phyloP scores from a whole-genome alignment of 1,140 invertebrate species.

The Tetramorium parvispinum region DNA sequence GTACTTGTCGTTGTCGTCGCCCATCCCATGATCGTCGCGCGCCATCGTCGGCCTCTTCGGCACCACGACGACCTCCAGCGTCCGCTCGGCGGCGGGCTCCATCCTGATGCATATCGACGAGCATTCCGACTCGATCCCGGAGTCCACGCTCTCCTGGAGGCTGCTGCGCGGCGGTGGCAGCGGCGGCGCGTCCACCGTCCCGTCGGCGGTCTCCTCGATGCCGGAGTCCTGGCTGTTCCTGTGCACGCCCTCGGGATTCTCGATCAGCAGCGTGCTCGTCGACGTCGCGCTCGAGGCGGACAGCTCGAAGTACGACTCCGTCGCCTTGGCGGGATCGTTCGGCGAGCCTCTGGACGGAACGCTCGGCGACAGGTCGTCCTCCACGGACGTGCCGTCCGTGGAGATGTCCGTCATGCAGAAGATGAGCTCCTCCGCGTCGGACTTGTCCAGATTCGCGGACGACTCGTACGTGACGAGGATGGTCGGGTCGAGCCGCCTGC shows the following conservation, averaged over 20 bases:
- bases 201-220: constrained; percentile 61
- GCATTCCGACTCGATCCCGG: constrained; percentile 76
- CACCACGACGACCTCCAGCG: background rate
- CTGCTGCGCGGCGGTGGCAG: constrained; percentile 33
- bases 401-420: constrained; percentile 72
- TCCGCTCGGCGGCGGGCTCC: constrained; percentile 46
- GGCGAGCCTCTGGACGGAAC: constrained; percentile 20
- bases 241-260: constrained; percentile 63
- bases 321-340: constrained; percentile 20
- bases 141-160: constrained; percentile 75
- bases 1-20: constrained; percentile 40
- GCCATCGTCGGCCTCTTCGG: background rate
- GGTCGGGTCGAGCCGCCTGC: constrained; percentile 23
- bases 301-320: constrained; percentile 56
- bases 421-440: constrained; percentile 71
- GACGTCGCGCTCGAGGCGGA: constrained; percentile 45
- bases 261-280: constrained; percentile 65
- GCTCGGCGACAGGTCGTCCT: constrained; percentile 40
- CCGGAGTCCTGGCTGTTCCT: constrained; percentile 73
- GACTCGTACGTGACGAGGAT: constrained; percentile 34
- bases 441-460: constrained; percentile 41
- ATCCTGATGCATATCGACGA: constrained; percentile 71
- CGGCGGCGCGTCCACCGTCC: constrained; percentile 29
- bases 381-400: constrained; percentile 30
- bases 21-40: constrained; percentile 12